These are phyloP conservation scores for Zenarchopterus dispar DNA, from an alignment of 2,797 vertebrate species.

Conservation along the genomic window DNA sequence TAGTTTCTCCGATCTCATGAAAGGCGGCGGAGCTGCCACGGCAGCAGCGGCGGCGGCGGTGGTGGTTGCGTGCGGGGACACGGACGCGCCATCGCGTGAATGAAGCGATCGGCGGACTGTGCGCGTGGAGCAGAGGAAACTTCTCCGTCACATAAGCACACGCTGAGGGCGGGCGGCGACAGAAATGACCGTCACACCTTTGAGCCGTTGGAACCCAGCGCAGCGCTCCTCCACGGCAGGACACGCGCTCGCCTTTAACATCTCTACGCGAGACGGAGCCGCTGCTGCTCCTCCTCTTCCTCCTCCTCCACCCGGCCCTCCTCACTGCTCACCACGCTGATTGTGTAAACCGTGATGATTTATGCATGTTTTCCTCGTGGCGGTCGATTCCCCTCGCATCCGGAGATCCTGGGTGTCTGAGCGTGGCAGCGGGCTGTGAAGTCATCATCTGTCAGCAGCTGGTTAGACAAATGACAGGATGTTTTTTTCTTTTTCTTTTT, in stretches of 20 bases:
- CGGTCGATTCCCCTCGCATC: background rate
- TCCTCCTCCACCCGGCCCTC: background rate
- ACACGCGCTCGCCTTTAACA: constrained; percentile 50
- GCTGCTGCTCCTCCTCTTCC: constrained; percentile 9
- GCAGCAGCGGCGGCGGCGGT: background rate
- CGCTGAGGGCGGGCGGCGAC: background rate
- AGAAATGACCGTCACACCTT: constrained; percentile 58
- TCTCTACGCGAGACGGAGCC: background rate
- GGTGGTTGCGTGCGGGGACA: constrained; percentile 31
- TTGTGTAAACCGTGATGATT: background rate
- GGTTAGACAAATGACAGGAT: background rate
- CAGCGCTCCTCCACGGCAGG: constrained; percentile 29
- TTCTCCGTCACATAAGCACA: constrained; percentile 40
- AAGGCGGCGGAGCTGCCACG: constrained; percentile 13
- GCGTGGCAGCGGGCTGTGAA: constrained; percentile 27
- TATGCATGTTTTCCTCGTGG: background rate
- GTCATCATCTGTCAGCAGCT: constrained; percentile 27
- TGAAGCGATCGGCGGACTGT: constrained; percentile 27
- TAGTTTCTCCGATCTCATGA: constrained; percentile 19
- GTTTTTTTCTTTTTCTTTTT: too few relatives aligned
- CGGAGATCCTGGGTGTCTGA: background rate
- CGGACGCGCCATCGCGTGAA: constrained; percentile 58
- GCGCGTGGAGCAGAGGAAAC: constrained; percentile 50
- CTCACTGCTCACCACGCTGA: background rate
- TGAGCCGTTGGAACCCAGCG: constrained; percentile 17